Conservation (phyloP, 2,888 invertebrate species). For the Lycocerus yunnanus region DNA sequence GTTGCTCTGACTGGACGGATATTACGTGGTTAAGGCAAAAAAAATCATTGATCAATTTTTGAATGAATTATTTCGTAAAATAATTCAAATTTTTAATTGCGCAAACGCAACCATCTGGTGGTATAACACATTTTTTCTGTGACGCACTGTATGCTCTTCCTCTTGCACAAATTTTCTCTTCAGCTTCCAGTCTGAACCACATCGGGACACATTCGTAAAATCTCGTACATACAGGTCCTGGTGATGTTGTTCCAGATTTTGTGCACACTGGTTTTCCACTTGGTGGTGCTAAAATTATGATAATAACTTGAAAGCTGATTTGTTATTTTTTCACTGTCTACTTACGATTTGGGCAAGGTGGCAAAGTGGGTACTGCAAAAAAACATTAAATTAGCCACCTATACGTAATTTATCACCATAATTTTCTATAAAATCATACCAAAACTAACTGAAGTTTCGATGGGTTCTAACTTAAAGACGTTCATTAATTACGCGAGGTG, state of each 20-base stretch:
- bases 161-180: constrained; percentile 8
- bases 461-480: too few species aligned
- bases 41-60: too few species aligned
- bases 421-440: too few species aligned
- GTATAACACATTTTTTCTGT: constrained; percentile 8
- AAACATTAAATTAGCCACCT: background rate
- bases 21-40: too few species aligned
- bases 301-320: background rate
- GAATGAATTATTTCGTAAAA: too few species aligned
- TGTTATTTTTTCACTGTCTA: background rate
- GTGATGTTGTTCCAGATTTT: background rate
- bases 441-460: too few species aligned
- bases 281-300: background rate
- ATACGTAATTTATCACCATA: too few species aligned
- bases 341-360: constrained; percentile 16
- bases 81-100: background rate
- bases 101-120: constrained; percentile 4
- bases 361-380: constrained; percentile 7
- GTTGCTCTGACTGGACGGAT: too few species aligned
- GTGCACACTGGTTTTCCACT: constrained; percentile 6
- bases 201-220: constrained; percentile 24
- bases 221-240: constrained; percentile 15
- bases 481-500: too few species aligned
- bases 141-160: constrained; percentile 18
- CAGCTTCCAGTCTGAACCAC: constrained; percentile 19